Conservation (phyloP, 2,113 vertebrate genomes). For the Struthidea cinerea region DNA sequence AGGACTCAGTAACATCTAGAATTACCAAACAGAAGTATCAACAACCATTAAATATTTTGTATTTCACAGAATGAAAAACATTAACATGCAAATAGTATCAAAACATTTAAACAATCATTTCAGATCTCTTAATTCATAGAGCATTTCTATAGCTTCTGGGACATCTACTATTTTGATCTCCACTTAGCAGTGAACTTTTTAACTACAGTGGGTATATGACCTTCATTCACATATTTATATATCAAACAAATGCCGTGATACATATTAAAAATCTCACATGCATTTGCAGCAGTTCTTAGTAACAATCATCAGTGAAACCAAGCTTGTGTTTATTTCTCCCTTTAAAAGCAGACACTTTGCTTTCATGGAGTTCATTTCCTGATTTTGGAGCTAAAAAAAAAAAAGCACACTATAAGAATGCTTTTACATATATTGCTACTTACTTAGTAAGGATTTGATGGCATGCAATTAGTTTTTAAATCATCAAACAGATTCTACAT, state of each 20-base stretch:
- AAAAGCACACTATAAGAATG: neutral
- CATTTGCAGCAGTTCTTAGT: neutral
- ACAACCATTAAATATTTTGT: neutral
- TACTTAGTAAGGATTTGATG: neutral
- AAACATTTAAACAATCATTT: neutral
- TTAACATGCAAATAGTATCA: neutral
- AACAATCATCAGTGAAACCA: neutral
- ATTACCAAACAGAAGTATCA: neutral
- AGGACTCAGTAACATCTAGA: neutral
- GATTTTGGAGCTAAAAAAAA: neutral
- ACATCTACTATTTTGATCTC: neutral
- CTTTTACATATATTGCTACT: neutral
- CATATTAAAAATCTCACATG: neutral
- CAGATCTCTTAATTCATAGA: neutral
- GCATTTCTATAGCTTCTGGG: neutral
- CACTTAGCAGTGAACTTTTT: neutral
- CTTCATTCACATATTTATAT: neutral
- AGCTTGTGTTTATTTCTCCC: neutral
- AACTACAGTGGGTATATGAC: neutral
- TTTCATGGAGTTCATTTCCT: neutral
- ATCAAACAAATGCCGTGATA: neutral
- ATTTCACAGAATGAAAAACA: neutral
- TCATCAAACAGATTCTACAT: neutral
- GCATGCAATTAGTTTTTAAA: neutral
- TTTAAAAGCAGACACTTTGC: neutral